Base-by-base conservation (phyloP, 2,797 vertebrate genomes). In the Anguilla obscura region DNA sequence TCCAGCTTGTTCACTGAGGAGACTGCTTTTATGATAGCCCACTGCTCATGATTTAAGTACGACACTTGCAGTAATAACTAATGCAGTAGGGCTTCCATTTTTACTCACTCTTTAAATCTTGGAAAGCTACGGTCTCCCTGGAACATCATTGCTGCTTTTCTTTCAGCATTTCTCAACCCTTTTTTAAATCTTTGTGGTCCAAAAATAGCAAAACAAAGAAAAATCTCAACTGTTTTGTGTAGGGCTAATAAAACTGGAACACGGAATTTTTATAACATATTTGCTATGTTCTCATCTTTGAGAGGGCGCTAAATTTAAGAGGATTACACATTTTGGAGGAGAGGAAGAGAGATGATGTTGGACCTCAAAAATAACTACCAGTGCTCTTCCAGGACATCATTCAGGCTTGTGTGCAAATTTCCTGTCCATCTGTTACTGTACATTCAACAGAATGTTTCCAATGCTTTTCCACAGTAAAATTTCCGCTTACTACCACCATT, bases 371-470 rank as follows among this genome's bases (percentile, higher is more conserved):
- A 66, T 66, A 86, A 90, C 87, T 74, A 86, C 87, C 91, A 88
- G 69, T 83, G 89, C 36, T 91, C 90, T 40, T 40, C 91, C 87
- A 87, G 66, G 85, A 87, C 90, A 90, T 90, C 87, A 79, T 71
- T 89, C 86, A 88, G 89, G 87, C 83, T 76, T 88, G 87, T 90
- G 12, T 33, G 86, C 85, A 91, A 89, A 93, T 92, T 92, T 90
- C 90, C 86, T 80, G n/a, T 91, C 92, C 92, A 92, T 92, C 93
- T 93, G 92, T 91, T 90, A 40, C 36, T 40, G 36, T 40, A 27
- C 88, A 90, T 91, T 90, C 56, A 88, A 87, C 58, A 45, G 80
- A 60, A 10, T 71, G 80, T 48, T 71, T n/a, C 58, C 33, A 24
- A 45, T 48, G 24, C 1, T 66, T 66, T 66, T 66, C 24, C 24